Conservation (phyloP, 1,140 invertebrate species). For the Colletes latitarsis region DNA sequence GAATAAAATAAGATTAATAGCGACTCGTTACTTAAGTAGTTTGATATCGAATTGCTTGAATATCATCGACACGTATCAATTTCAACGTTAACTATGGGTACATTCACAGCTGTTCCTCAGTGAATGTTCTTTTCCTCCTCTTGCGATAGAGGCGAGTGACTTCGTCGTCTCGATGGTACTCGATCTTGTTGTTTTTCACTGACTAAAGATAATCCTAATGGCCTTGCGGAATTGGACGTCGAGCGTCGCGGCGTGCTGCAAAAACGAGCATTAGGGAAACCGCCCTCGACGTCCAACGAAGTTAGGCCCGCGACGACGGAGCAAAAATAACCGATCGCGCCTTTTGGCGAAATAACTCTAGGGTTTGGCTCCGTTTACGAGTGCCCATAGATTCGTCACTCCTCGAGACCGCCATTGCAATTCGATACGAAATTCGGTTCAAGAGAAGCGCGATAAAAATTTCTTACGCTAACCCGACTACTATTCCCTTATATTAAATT, state of each 20-base stretch:
- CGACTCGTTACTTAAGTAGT: too few relatives aligned
- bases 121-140: not conserved
- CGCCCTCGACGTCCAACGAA: conserved; percentile 38
- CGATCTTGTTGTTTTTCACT: conserved; percentile 40
- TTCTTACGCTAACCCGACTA: too few relatives aligned
- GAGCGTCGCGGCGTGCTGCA: conserved; percentile 27
- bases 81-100: too few relatives aligned
- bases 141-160: not conserved
- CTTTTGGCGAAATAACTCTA: conserved; percentile 21
- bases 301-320: conserved; percentile 24
- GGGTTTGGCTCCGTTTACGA: conserved; percentile 5
- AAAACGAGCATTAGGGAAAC: conserved; percentile 49
- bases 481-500: too few relatives aligned
- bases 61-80: too few relatives aligned
- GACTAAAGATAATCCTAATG: conserved; percentile 64
- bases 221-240: conserved; percentile 40
- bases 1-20: too few relatives aligned
- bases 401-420: not conserved
- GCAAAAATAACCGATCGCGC: conserved; percentile 47
- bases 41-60: too few relatives aligned
- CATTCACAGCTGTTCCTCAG: too few relatives aligned
- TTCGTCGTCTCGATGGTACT: conserved; percentile 5
- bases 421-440: not conserved
- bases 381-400: conserved; percentile 3
- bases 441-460: too few relatives aligned